Base-by-base conservation (phyloP, 1,140 invertebrate genomes). In the Caenorhabditis latens region DNA sequence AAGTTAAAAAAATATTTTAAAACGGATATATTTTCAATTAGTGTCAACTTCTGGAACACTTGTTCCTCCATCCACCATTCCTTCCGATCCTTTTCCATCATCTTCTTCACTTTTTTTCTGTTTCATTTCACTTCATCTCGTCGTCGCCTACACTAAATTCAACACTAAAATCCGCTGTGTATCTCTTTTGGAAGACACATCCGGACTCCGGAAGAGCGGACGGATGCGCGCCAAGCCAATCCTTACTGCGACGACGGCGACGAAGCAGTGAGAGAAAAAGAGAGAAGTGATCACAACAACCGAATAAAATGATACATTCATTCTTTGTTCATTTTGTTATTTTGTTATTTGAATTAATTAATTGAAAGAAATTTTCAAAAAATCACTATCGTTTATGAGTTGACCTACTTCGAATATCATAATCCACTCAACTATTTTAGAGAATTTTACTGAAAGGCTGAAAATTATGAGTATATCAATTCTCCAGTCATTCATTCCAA, bases 141-240 rank as follows among this genome's bases (percentile, higher is more conserved):
- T 53, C 50, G 16, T 53, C 50, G 9, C 50, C 50, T 32, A 32
- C 32, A 32, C 32, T 32, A 32, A 32, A 32, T 58, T 19, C 61
- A 24, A 63, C 61, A 63, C 61, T 63, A 63, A 63, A 63, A 32
- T 32, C 13, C 14, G 21, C 32, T 21, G 21, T 79, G 71, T 32
- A 32, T 79, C 71, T 79, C 71, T 79, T 79, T 63, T 79, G 43
- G 71, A 79, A 79, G 71, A 79, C 46, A 79, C 71, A 53, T 79
- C 71, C 71, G 71, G 71, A 50, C 6, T 79, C 71, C 71, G 71
- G 71, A 79, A 79, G 71, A 79, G 71, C 46, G 19, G 71, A 79
- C 71, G 71, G 71, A 79, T 79, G 71, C 71, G 71, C 71, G 71
- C 71, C 32, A 32, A 32, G 71, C 71, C 71, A 79, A 79, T 79